Percentiles rank a stretch among this genome's conserved stretches.
Conservation (phyloP, 2,888 invertebrate species). For the Ormyrus rosae region DNA sequence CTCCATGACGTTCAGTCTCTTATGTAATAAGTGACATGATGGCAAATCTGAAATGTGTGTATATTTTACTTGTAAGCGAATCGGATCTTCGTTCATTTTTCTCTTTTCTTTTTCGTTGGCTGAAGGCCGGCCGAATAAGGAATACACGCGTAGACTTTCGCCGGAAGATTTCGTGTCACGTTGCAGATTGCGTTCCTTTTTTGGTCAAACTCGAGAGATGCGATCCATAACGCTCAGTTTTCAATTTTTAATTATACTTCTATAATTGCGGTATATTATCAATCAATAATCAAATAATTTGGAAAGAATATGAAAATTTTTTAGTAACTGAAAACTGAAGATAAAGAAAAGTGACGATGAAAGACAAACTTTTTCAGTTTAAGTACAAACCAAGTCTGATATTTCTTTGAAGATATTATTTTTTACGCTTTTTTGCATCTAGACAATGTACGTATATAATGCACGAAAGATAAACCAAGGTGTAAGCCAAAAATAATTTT, state of each 20-base stretch:
- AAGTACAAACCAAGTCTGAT: too few species aligned
- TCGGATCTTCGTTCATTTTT: not conserved
- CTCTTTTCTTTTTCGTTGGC: not conserved
- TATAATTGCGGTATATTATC: too few species aligned
- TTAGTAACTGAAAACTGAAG: too few species aligned
- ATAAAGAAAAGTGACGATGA: too few species aligned
- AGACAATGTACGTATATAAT: not conserved
- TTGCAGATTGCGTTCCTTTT: conserved; percentile 9
- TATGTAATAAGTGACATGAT: conserved; percentile 39
- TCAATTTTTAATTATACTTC: not conserved
- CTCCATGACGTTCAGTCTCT: conserved; percentile 21
- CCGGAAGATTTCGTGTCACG: not conserved
- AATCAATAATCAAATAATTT: too few species aligned
- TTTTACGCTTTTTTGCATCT: not conserved
- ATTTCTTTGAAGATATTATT: not conserved
- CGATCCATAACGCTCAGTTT: not conserved
- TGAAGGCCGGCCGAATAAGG: not conserved
- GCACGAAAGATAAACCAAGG: not conserved
- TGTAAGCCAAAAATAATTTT: conserved; percentile 11
- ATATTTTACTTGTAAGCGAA: conserved; percentile 22
- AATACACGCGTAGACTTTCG: conserved; percentile 9
- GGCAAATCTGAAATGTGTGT: conserved; percentile 15
- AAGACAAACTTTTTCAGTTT: too few species aligned
- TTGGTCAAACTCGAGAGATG: not conserved
- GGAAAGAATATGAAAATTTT: too few species aligned